These are phyloP conservation scores for Eustalomyia histrio DNA, from an alignment of 2,888 invertebrate genomes.

Conservation along the genomic window DNA sequence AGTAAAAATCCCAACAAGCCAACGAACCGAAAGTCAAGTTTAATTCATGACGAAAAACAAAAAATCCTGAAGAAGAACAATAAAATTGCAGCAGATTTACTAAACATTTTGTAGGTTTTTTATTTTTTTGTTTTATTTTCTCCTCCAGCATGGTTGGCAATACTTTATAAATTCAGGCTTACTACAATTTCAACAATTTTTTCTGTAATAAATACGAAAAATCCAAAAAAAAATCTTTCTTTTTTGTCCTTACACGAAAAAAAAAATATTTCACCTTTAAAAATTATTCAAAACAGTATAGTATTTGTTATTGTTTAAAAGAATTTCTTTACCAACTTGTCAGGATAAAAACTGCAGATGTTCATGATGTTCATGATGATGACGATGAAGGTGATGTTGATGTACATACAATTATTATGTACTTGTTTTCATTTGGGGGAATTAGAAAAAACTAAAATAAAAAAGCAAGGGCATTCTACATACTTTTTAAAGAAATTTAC, in stretches of 20 bases:
- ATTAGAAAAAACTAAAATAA: conserved; percentile 4
- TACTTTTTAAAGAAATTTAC: not conserved
- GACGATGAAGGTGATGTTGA: conserved; percentile 41
- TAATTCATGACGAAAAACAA: conserved; percentile 74
- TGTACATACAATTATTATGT: conserved; percentile 47
- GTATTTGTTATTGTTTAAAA: conserved; percentile 3
- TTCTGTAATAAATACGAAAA: conserved; percentile 18
- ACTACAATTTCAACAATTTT: conserved; percentile 33
- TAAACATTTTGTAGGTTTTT: conserved; percentile 22
- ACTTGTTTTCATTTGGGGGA: conserved; percentile 32
- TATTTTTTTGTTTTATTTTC: too few species aligned
- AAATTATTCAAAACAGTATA: not conserved
- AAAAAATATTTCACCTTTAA: conserved; percentile 18
- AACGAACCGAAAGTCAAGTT: conserved; percentile 77
- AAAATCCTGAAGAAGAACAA: conserved; percentile 38
- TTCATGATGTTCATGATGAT: conserved; percentile 3
- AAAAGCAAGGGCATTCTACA: conserved; percentile 19
- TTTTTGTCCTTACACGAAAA: conserved; percentile 18
- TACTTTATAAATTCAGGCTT: conserved; percentile 35
- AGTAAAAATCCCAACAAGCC: conserved; percentile 43
- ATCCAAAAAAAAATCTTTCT: not conserved
- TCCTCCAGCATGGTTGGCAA: conserved; percentile 32
- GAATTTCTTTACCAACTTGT: conserved; percentile 2
- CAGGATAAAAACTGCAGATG: not conserved
- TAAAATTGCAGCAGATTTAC: conserved; percentile 48